Evolutionary conservation across 2,113 vertebrate species (phyloP).

Genomic region (Gyps fulvus): DNA sequence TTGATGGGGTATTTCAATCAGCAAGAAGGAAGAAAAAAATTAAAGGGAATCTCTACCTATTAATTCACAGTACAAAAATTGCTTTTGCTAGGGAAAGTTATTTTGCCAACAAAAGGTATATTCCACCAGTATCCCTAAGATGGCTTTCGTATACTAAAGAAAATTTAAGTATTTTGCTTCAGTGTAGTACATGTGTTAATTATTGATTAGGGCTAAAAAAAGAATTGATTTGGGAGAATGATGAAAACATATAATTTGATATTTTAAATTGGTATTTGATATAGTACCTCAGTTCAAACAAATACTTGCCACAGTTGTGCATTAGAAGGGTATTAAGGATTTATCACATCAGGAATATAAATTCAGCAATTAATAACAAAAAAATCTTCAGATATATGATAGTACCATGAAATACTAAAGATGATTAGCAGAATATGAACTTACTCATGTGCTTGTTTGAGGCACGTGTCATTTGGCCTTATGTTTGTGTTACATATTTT

Average conservation of each 20-base stretch:
- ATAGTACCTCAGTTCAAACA: not conserved
- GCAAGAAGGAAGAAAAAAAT: not conserved
- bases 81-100: not conserved
- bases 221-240: not conserved
- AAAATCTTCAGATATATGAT: not conserved
- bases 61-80: not conserved
- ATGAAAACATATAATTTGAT: not conserved
- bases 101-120: not conserved
- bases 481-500: not conserved
- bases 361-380: not conserved
- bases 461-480: not conserved
- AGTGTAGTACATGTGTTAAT: not conserved
- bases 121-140: not conserved
- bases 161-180: not conserved
- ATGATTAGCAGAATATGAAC: not conserved
- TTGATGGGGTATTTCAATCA: conserved; percentile 62
- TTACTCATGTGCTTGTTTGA: not conserved
- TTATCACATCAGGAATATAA: not conserved
- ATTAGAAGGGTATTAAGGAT: not conserved
- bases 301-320: not conserved
- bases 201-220: not conserved
- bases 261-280: not conserved
- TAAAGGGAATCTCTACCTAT: not conserved
- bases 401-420: not conserved
- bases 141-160: not conserved